A percentile compares a stretch with the other conserved stretches of the same genome.
phyloP scores from a whole-genome alignment of 2,888 invertebrate species.

The Petrophora chlorosata region DNA sequence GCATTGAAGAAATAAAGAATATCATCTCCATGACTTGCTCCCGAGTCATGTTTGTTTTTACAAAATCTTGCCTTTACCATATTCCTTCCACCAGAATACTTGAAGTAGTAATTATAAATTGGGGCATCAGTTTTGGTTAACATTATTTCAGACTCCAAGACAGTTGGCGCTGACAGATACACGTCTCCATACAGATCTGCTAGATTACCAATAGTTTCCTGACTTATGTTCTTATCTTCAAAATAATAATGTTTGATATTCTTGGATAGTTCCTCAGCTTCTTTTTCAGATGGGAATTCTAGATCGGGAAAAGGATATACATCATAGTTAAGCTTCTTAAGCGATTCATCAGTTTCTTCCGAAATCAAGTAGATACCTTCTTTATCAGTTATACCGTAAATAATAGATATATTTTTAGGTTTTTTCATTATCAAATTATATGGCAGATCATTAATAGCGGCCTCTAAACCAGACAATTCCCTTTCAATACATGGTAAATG shows the following conservation, averaged over 20 bases:
- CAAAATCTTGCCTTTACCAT: constrained; percentile 49
- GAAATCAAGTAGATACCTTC: constrained; percentile 58
- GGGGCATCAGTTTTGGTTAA: constrained; percentile 44
- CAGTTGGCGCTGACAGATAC: constrained; percentile 68
- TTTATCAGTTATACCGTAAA: constrained; percentile 61
- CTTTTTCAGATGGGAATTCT: constrained; percentile 54
- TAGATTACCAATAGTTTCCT: constrained; percentile 60
- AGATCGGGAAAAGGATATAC: constrained; percentile 11
- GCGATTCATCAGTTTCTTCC: constrained; percentile 43
- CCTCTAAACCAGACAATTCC: constrained; percentile 57
- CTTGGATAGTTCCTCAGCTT: constrained; percentile 49
- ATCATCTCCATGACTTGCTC: constrained; percentile 71
- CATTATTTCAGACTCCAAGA: constrained; percentile 60
- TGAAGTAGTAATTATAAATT: constrained; percentile 67
- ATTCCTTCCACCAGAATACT: constrained; percentile 67
- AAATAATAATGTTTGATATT: constrained; percentile 70
- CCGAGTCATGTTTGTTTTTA: constrained; percentile 50
- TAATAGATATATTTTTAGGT: constrained; percentile 51
- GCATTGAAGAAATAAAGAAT: constrained; percentile 66
- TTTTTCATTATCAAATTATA: constrained; percentile 57
- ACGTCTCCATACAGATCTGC: constrained; percentile 65
- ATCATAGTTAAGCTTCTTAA: constrained; percentile 7
- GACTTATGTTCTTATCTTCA: constrained; percentile 65
- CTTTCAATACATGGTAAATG: constrained; percentile 69
- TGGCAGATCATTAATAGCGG: constrained; percentile 62